Base-by-base conservation (phyloP, 2,888 invertebrate species). In the Pardosa pseudoannulata region DNA sequence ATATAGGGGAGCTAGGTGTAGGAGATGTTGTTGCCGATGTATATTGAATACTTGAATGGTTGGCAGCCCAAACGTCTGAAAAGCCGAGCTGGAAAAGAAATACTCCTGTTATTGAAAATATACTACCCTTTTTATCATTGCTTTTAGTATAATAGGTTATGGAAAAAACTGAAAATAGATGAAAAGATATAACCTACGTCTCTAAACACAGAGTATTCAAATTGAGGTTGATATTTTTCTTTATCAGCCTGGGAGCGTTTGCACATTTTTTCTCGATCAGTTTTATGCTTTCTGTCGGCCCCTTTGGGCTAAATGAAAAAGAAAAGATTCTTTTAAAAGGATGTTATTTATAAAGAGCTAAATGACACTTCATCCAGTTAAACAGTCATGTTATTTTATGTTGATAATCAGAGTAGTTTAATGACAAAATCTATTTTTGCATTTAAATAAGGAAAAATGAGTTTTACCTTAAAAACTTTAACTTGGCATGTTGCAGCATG, bases 401-500 rank as follows among this genome's bases (percentile, higher is more conserved):
- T n/a, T n/a, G n/a, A n/a, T n/a, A n/a, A n/a, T n/a, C n/a, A n/a
- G n/a, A n/a, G n/a, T n/a, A n/a, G n/a, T n/a, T n/a, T n/a, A n/a
- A n/a, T n/a, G n/a, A n/a, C n/a, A n/a, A n/a, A n/a, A n/a, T n/a
- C n/a, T n/a, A n/a, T n/a, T n/a, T n/a, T n/a, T n/a, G n/a, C n/a
- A n/a, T n/a, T n/a, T n/a, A n/a, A n/a, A n/a, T n/a, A n/a, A 50
- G 11, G 16, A 36, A 9, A 56, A n/a, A 5, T 36, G n/a, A n/a
- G n/a, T n/a, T 27, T 70, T 36, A 88, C 88, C 86, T 93, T 93
- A 90, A 93, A 94, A 89, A 96, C 98, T 94, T 98, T 98, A 78
- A 98, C 96, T 93, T 98, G 98, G 91, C 98, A 98, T 50, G 98
- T 98, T 65, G 97, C 98, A 11, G 96, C 96, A 91, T 98, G 97